These are phyloP conservation scores for Cephus cinctus DNA, from an alignment of 1,140 invertebrate genomes.

Conservation along the genomic window DNA sequence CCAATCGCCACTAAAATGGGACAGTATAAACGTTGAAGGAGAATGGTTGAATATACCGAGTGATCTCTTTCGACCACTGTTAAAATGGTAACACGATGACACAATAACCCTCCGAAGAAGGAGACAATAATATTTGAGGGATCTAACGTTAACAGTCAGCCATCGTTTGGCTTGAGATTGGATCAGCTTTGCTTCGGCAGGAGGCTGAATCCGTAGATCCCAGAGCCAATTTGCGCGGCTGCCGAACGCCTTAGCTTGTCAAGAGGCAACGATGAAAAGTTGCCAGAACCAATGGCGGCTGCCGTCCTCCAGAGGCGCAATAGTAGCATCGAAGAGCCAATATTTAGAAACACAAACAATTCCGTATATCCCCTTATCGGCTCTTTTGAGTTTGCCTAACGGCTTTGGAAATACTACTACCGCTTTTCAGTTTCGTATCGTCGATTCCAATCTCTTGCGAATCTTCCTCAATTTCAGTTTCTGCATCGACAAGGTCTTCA, in stretches of 20 bases:
- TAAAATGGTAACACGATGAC: too few relatives aligned
- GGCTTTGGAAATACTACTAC: neutral
- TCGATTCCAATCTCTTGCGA: too few relatives aligned
- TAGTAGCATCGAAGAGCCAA: constrained; percentile 15
- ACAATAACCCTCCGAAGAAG: too few relatives aligned
- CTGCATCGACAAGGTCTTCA: too few relatives aligned
- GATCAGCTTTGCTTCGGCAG: constrained; percentile 21
- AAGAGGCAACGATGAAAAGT: constrained; percentile 29
- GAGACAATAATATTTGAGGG: constrained; percentile 5
- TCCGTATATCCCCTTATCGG: constrained; percentile 24
- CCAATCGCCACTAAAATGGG: too few relatives aligned
- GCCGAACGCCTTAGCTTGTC: constrained; percentile 20
- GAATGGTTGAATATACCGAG: too few relatives aligned
- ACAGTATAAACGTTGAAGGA: too few relatives aligned
- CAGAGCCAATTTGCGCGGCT: constrained; percentile 25
- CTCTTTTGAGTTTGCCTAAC: constrained; percentile 11
- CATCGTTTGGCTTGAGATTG: constrained; percentile 22
- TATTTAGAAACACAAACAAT: constrained; percentile 30
- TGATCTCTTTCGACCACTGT: too few relatives aligned
- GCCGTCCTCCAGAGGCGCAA: constrained; percentile 5
- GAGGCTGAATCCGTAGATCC: constrained; percentile 14
- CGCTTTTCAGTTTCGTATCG: too few relatives aligned
- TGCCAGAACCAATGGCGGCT: constrained; percentile 5
- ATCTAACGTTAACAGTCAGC: constrained; percentile 12
- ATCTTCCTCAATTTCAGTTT: too few relatives aligned